Percentiles rank a stretch among this genome's conserved stretches.
These are phyloP conservation scores for Cyclophora albipunctata DNA, from an alignment of 2,888 invertebrate genomes.

Conservation along the genomic window DNA sequence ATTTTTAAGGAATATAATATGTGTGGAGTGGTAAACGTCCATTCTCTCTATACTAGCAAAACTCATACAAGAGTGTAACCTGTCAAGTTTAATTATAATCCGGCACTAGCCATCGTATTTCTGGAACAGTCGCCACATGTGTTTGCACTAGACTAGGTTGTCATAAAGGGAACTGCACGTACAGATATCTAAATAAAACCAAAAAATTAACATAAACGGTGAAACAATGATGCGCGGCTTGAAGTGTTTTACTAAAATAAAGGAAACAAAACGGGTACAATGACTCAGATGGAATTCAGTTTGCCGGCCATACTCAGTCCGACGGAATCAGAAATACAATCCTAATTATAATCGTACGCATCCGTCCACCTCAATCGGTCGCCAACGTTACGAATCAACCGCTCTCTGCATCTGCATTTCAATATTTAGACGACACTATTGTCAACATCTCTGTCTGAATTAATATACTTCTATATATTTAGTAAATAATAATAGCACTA, in stretches of 20 bases:
- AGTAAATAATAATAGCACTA: no score
- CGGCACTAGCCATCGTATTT: no score
- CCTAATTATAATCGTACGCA: conserved; percentile 76
- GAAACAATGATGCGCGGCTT: conserved; percentile 65
- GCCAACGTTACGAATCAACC: conserved; percentile 46
- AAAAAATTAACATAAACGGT: conserved; percentile 29
- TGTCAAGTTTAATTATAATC: no score
- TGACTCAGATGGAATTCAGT: conserved; percentile 74
- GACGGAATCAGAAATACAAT: conserved; percentile 75
- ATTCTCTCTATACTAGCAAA: no score
- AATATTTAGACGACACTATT: conserved; percentile 14
- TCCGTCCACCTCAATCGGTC: conserved; percentile 71
- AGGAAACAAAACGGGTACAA: conserved; percentile 72
- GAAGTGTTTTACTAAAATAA: conserved; percentile 73
- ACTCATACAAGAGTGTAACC: no score
- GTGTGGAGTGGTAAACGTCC: no score
- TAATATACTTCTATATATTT: no score
- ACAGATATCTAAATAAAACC: no score
- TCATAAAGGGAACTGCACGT: no score
- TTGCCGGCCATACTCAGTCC: conserved; percentile 68
- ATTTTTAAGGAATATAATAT: no score
- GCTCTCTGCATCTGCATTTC: conserved; percentile 22
- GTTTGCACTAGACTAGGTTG: no score
- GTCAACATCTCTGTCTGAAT: neutral
- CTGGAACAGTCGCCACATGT: no score